Conservation (phyloP, 2,888 invertebrate genomes). For the Platycnemis pennipes region DNA sequence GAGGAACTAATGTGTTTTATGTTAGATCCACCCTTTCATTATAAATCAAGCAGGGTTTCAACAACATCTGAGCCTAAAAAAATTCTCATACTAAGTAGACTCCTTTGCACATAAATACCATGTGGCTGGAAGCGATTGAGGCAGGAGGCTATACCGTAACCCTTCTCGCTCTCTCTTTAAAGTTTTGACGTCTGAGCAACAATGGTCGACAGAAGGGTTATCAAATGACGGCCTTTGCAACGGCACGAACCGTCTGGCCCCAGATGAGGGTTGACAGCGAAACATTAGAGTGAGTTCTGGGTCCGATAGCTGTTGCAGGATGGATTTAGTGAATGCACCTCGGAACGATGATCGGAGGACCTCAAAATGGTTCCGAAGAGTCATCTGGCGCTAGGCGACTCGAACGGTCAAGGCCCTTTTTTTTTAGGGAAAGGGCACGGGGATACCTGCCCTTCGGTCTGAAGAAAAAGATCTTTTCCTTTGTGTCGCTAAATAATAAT, state of each 20-base stretch:
- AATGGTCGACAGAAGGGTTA: constrained; percentile 24
- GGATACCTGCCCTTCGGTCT: not conserved
- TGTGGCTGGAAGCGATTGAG: too few species aligned
- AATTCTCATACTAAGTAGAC: too few species aligned
- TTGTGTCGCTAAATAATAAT: constrained; percentile 45
- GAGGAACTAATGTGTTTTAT: too few species aligned
- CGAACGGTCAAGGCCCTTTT: not conserved
- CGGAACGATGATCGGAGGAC: not conserved
- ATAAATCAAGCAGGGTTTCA: too few species aligned
- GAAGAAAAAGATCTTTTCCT: not conserved
- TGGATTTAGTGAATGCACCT: constrained; percentile 16
- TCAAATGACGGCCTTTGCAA: not conserved
- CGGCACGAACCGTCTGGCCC: not conserved
- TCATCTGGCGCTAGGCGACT: constrained; percentile 46
- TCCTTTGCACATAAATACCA: too few species aligned
- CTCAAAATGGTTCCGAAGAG: constrained; percentile 3
- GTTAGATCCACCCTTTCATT: too few species aligned
- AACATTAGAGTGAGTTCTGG: constrained; percentile 47
- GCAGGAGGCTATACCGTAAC: not conserved
- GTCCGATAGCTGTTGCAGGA: not conserved
- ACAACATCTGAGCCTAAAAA: too few species aligned
- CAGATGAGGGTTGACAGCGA: constrained; percentile 56
- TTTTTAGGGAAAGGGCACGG: constrained; percentile 12
- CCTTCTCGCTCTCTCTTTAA: not conserved
- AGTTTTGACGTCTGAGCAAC: not conserved